A percentile compares a stretch with the other conserved stretches of the same genome.
Evolutionary conservation across 2,797 vertebrate genomes (phyloP).

Genomic region (Enteromius paludinosus): DNA sequence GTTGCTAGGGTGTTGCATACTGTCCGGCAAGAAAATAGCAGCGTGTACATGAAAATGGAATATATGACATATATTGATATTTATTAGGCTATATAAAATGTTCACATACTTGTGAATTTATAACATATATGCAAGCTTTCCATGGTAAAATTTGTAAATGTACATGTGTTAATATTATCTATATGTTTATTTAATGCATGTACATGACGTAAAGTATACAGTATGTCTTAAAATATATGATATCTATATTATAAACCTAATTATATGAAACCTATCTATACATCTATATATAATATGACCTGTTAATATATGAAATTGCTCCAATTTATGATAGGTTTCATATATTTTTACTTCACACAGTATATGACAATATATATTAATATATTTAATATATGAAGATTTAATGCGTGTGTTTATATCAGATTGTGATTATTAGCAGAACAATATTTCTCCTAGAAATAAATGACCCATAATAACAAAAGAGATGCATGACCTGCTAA

Average conservation of each 20-base stretch:
- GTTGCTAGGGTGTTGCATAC: background rate
- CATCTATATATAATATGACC: no score
- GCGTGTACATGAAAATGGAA: background rate
- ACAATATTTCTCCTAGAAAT: slow-evolving; percentile 30
- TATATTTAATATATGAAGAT: background rate
- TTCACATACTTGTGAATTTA: background rate
- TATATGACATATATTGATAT: no score
- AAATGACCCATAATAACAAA: slow-evolving; percentile 4
- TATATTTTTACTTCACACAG: background rate
- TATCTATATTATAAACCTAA: no score
- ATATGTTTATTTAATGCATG: no score
- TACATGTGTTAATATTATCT: background rate
- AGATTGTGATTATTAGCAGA: slow-evolving; percentile 42
- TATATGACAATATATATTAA: background rate
- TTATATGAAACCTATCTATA: no score
- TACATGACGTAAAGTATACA: background rate
- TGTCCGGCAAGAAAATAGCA: background rate
- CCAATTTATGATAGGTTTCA: background rate
- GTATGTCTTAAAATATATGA: background rate
- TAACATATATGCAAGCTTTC: background rate
- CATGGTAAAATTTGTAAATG: background rate
- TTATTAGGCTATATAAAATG: background rate
- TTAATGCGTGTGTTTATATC: background rate
- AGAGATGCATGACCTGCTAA: slow-evolving; percentile 15
- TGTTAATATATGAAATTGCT: background rate